Evolutionary conservation across 2,797 vertebrate genomes (phyloP).

Genomic region (Fratercula arctica): DNA sequence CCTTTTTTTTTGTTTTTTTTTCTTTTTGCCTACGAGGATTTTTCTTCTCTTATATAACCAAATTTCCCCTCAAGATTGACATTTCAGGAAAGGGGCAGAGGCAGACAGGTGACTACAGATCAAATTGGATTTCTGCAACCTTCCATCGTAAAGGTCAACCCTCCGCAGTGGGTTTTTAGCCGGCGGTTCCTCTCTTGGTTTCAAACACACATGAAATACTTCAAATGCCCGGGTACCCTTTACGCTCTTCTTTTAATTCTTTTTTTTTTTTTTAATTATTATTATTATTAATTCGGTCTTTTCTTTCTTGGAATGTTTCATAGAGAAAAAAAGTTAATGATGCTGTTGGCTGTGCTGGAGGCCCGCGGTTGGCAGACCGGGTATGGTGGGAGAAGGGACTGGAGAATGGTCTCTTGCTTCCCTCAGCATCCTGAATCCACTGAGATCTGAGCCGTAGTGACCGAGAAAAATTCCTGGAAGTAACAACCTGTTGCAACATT

Average conservation of each 20-base stretch:
- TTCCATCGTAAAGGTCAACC: slow-evolving; percentile 77
- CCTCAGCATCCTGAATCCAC: fast-evolving
- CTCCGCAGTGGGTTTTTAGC: slow-evolving; percentile 39
- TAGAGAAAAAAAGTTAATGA: not conserved
- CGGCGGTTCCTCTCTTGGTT: not conserved
- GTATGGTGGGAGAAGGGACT: not conserved
- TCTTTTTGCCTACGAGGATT: slow-evolving; percentile 61
- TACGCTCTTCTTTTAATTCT: not conserved
- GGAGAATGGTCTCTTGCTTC: fast-evolving
- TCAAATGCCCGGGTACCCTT: not conserved
- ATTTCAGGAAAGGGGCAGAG: slow-evolving; percentile 73
- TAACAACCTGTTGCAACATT: not conserved
- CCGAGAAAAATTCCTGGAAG: not conserved
- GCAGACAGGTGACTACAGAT: slow-evolving; percentile 77
- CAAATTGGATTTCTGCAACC: slow-evolving; percentile 77
- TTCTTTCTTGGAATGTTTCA: not conserved
- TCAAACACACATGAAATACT: slow-evolving; percentile 27
- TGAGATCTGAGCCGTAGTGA: not conserved
- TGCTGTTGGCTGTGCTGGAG: not conserved
- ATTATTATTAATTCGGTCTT: not conserved
- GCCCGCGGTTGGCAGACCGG: not conserved
- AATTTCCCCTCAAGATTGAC: slow-evolving; percentile 73
- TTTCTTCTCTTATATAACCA: slow-evolving; percentile 67
- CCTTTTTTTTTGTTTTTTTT: not conserved
- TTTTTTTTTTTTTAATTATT: not conserved